These are phyloP conservation scores for Homarus gammarus DNA, from an alignment of 2,888 invertebrate species.

Conservation along the genomic window DNA sequence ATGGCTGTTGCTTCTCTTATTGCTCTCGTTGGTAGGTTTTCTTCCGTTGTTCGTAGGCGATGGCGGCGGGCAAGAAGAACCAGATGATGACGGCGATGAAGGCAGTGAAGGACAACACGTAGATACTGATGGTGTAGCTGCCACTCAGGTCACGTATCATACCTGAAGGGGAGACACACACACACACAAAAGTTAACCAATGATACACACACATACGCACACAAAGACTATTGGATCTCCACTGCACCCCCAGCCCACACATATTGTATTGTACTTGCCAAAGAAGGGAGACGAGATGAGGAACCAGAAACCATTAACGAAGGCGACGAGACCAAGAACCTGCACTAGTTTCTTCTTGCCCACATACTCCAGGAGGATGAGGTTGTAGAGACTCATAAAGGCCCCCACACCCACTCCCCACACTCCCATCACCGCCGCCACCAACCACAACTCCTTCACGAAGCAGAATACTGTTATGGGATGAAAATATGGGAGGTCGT, in stretches of 20 bases:
- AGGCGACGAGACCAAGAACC: constrained; percentile 14
- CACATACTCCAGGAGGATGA: constrained; percentile 44
- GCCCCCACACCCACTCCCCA: constrained; percentile 36
- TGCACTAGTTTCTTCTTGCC: constrained; percentile 36
- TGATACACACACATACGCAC: no score
- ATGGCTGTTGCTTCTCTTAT: no score
- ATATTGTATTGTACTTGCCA: background rate
- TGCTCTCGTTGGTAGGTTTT: no score
- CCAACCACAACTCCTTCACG: background rate
- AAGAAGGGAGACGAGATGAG: constrained; percentile 33
- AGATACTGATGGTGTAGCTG: background rate
- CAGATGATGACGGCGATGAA: background rate
- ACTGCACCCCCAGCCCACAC: no score
- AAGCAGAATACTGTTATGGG: constrained; percentile 16
- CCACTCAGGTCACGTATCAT: background rate
- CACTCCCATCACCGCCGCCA: constrained; percentile 8
- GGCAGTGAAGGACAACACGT: background rate
- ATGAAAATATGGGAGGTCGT: no score
- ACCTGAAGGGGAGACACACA: background rate
- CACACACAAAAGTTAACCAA: no score
- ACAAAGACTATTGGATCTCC: no score
- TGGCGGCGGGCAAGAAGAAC: constrained; percentile 21
- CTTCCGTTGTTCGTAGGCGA: background rate
- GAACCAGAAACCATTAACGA: constrained; percentile 16
- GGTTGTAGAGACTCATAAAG: constrained; percentile 11